Conservation (phyloP, 1,140 invertebrate species). For the Ephestia elutella region DNA sequence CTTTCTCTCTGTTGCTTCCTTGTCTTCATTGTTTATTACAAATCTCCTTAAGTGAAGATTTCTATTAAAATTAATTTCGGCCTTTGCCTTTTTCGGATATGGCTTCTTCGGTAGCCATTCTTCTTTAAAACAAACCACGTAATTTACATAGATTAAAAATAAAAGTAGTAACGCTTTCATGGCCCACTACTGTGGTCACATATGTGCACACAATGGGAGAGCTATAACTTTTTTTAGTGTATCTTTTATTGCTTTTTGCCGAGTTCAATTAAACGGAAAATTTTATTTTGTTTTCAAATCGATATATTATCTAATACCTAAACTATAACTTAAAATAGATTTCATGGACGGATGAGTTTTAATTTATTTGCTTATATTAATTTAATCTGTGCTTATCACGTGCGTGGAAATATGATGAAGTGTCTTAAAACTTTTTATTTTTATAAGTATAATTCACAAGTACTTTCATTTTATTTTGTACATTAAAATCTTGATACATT, state of each 20-base stretch:
- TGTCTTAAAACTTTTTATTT: too few relatives aligned
- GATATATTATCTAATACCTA: background rate
- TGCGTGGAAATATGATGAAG: too few relatives aligned
- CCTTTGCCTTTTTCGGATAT: constrained; percentile 34
- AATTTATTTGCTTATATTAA: background rate
- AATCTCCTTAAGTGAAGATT: background rate
- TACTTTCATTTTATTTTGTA: too few relatives aligned
- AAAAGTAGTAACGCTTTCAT: constrained; percentile 22
- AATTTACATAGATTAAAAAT: constrained; percentile 18
- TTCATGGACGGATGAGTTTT: background rate
- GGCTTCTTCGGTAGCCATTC: constrained; percentile 11
- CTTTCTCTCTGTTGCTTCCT: background rate
- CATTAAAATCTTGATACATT: too few relatives aligned
- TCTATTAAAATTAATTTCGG: background rate
- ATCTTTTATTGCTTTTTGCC: constrained; percentile 35
- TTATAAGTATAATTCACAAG: too few relatives aligned
- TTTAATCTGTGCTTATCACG: too few relatives aligned
- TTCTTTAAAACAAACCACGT: constrained; percentile 15
- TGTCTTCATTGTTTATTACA: background rate
- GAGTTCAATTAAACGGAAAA: constrained; percentile 34
- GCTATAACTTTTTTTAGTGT: background rate
- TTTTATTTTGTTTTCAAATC: constrained; percentile 15
- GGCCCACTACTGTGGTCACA: constrained; percentile 19
- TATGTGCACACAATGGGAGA: background rate
- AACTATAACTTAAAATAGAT: background rate